phyloP scores from a whole-genome alignment of 2,888 invertebrate genomes.

The Cryptocheilus praepositus region DNA sequence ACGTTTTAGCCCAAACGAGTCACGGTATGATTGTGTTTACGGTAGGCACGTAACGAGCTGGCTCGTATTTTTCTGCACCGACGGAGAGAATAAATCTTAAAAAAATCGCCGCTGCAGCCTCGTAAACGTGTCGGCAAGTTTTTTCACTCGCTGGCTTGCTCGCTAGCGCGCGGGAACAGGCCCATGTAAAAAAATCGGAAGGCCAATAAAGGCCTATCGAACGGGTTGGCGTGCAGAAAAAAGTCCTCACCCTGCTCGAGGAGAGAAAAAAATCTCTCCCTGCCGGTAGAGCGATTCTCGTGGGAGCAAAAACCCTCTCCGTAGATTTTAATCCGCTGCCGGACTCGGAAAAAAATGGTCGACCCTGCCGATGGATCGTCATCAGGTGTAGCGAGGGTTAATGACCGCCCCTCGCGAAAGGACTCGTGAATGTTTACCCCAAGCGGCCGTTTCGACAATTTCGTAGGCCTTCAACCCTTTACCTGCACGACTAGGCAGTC shows the following conservation, averaged over 20 bases:
- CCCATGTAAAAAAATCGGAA: conserved; percentile 14
- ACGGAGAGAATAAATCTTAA: conserved; percentile 47
- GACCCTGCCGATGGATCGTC: conserved; percentile 50
- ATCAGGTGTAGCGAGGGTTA: conserved; percentile 26
- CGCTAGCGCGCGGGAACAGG: conserved; percentile 13
- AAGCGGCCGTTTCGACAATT: neutral
- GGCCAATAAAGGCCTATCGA: conserved; percentile 35
- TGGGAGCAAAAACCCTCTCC: conserved; percentile 27
- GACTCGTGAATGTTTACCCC: conserved; percentile 4
- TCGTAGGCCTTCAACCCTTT: neutral
- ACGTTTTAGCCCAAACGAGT: conserved; percentile 32
- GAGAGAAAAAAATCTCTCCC: conserved; percentile 18
- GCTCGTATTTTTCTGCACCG: conserved; percentile 41
- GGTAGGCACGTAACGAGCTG: conserved; percentile 39
- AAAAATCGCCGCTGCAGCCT: conserved; percentile 30
- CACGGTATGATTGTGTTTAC: conserved; percentile 56
- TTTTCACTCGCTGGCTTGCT: conserved; percentile 9
- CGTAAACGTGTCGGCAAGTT: conserved; percentile 5
- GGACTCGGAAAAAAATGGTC: conserved; percentile 27
- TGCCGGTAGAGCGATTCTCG: neutral
- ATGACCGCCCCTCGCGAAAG: conserved; percentile 8
- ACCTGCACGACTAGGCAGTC: conserved; percentile 1
- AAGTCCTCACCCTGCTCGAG: neutral
- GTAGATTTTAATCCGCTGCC: neutral
- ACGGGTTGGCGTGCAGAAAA: conserved; percentile 15